These are phyloP conservation scores for Dryoscopus gambensis DNA, from an alignment of 2,113 vertebrate genomes.

Conservation along the genomic window DNA sequence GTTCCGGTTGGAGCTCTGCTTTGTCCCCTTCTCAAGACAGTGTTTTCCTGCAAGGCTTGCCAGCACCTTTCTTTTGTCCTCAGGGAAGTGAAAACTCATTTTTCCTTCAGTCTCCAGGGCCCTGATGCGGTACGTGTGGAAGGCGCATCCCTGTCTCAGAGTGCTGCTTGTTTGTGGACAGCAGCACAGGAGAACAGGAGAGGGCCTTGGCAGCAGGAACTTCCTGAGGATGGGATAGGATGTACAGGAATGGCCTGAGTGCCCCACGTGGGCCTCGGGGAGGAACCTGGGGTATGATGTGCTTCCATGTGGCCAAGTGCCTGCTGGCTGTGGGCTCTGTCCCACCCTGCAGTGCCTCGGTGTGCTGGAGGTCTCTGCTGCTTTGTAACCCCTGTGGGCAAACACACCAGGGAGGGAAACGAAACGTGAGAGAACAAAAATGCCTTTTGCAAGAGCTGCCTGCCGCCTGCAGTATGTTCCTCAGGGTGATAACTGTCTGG, in stretches of 20 bases:
- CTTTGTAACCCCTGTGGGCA: neutral
- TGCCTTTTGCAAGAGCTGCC: neutral
- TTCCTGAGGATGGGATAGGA: neutral
- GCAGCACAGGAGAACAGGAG: rapidly evolving
- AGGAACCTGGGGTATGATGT: neutral
- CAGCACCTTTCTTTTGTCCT: neutral
- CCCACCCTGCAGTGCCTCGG: rapidly evolving
- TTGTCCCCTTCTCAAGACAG: neutral
- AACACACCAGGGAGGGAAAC: neutral
- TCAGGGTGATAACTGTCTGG: neutral
- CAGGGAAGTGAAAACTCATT: neutral
- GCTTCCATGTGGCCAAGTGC: neutral
- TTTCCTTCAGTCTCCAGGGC: neutral
- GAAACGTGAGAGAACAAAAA: neutral
- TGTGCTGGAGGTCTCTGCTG: neutral
- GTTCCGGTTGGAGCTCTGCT: neutral
- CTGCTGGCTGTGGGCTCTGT: neutral
- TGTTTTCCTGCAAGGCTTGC: neutral
- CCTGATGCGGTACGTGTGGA: neutral
- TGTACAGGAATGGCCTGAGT: neutral
- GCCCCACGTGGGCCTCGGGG: rapidly evolving
- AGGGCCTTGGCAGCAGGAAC: neutral
- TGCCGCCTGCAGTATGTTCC: neutral
- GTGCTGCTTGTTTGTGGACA: no score
- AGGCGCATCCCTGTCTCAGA: no score